phyloP scores from a whole-genome alignment of 2,888 invertebrate species.

The Pheosia gnoma region DNA sequence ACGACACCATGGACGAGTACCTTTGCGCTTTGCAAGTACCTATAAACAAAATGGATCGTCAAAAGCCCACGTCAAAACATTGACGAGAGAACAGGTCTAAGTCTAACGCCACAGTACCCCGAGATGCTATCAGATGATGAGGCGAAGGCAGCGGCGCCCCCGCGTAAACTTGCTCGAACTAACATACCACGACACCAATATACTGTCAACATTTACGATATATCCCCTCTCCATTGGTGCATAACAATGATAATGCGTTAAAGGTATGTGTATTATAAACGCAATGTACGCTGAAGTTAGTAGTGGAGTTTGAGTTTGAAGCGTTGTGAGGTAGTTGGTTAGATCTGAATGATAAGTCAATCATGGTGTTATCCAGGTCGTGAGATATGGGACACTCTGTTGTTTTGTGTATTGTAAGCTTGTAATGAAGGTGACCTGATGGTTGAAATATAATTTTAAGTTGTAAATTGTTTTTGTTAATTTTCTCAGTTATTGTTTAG shows the following conservation, averaged over 20 bases:
- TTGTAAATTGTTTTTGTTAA: no score
- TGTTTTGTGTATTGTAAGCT: constrained; percentile 32
- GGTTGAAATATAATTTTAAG: no score
- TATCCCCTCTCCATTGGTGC: background rate
- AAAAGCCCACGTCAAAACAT: constrained; percentile 65
- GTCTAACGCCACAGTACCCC: constrained; percentile 47
- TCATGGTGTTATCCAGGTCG: constrained; percentile 49
- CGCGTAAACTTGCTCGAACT: constrained; percentile 52
- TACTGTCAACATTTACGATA: background rate
- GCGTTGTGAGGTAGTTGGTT: constrained; percentile 17
- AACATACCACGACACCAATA: background rate
- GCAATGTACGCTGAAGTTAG: constrained; percentile 8
- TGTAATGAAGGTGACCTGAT: constrained; percentile 25
- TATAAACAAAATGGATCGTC: constrained; percentile 12
- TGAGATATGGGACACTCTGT: constrained; percentile 41
- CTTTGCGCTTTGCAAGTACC: background rate
- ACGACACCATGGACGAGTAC: no score
- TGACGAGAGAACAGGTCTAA: constrained; percentile 57
- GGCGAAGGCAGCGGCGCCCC: constrained; percentile 63
- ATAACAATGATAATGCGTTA: background rate
- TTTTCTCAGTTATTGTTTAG: no score
- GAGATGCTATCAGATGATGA: constrained; percentile 68
- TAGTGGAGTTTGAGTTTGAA: background rate
- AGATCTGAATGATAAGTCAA: constrained; percentile 72
- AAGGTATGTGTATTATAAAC: background rate